These are phyloP conservation scores for Limnephilus marmoratus DNA, from an alignment of 2,888 invertebrate genomes.

Conservation along the genomic window DNA sequence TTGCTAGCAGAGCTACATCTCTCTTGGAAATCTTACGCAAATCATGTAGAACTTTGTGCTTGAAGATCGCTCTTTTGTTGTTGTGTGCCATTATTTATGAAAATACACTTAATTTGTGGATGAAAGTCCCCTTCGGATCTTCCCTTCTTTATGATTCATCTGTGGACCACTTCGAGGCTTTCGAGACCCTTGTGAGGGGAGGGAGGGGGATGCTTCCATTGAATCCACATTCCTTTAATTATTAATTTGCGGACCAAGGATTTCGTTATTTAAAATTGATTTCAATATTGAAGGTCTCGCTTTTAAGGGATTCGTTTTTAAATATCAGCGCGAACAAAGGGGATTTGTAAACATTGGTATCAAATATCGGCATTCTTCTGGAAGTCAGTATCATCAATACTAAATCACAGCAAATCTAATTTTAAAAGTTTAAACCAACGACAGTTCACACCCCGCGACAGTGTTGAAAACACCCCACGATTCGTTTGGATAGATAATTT, in stretches of 20 bases:
- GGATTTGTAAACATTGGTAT: constrained; percentile 24
- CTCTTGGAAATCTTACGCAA: background rate
- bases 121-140: background rate
- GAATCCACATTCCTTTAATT: constrained; percentile 55
- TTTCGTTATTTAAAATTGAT: constrained; percentile 37
- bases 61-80: background rate
- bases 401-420: background rate
- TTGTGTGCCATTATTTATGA: background rate
- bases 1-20: background rate
- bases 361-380: background rate
- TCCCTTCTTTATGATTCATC: background rate
- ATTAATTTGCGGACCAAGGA: constrained; percentile 60
- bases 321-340: constrained; percentile 21
- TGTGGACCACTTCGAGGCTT: background rate
- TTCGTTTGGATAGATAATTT: background rate
- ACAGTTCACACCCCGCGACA: no score
- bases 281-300: constrained; percentile 35
- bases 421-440: background rate
- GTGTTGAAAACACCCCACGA: background rate
- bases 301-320: constrained; percentile 35
- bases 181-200: background rate
- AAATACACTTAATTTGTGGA: background rate
- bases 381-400: background rate
- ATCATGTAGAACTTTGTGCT: background rate
- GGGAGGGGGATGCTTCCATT: background rate